Percentiles rank a stretch among this genome's conserved stretches.
Conservation (phyloP, 2,797 vertebrate species). For the Hoplostethus mediterraneus region DNA sequence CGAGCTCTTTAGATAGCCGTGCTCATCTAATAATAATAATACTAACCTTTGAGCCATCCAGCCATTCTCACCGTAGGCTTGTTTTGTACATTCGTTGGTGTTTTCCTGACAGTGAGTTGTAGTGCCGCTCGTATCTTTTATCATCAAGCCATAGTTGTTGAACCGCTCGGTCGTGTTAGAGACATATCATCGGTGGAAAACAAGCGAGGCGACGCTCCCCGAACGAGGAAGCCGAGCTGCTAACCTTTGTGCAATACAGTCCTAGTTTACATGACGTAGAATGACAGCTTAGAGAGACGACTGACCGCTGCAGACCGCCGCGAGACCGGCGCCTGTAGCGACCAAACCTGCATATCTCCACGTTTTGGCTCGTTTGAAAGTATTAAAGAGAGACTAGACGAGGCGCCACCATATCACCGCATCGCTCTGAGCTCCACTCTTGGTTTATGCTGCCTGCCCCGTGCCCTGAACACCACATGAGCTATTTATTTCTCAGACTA, state of each 20-base stretch:
- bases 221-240: conserved; percentile 72
- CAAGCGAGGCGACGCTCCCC: conserved; percentile 27
- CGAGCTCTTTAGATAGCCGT: conserved; percentile 70
- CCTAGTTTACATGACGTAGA: conserved; percentile 78
- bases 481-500: conserved; percentile 89
- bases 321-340: conserved; percentile 42
- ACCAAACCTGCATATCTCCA: conserved; percentile 65
- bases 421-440: conserved; percentile 85
- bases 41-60: conserved; percentile 63
- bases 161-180: conserved; percentile 70
- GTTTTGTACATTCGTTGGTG: conserved; percentile 75
- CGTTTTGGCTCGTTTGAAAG: conserved; percentile 60
- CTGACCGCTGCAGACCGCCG: conserved; percentile 41
- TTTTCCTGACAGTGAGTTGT: conserved; percentile 73
- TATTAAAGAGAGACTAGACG: conserved; percentile 62
- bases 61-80: conserved; percentile 69
- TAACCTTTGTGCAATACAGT: conserved; percentile 83
- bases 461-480: conserved; percentile 85
- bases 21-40: conserved; percentile 55
- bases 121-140: conserved; percentile 72
- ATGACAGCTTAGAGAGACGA: conserved; percentile 58
- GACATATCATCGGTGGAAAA: conserved; percentile 71
- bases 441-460: conserved; percentile 89
- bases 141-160: conserved; percentile 69
- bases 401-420: conserved; percentile 78